Conservation (phyloP, 2,888 invertebrate species). For the Phasia obesa region DNA sequence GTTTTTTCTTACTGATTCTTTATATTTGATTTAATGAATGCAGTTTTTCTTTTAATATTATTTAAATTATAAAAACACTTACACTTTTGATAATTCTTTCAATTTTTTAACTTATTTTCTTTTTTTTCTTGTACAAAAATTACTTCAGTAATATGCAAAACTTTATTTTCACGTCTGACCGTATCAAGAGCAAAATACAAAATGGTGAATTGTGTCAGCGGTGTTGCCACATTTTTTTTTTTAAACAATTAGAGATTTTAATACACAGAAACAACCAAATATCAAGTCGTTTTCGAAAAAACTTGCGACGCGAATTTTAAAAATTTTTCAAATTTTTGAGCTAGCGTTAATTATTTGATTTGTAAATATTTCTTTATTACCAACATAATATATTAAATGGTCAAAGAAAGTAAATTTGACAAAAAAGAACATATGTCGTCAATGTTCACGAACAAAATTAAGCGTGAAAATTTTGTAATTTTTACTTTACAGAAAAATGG, state of each 20-base stretch:
- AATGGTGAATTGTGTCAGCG: slow-evolving; percentile 54
- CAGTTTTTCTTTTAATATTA: not conserved
- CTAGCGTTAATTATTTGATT: no score
- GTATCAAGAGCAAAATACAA: slow-evolving; percentile 67
- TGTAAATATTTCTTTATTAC: no score
- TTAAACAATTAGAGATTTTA: not conserved
- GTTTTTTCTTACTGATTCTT: slow-evolving; percentile 41
- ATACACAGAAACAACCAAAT: no score
- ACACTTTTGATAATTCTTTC: slow-evolving; percentile 43
- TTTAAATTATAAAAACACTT: slow-evolving; percentile 56
- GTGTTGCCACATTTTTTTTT: slow-evolving; percentile 11
- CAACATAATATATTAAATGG: no score
- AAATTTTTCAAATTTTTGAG: no score
- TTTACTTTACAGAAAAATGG: no score
- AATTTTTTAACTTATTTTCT: slow-evolving; percentile 22
- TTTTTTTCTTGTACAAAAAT: slow-evolving; percentile 27
- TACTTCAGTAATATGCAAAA: slow-evolving; percentile 16
- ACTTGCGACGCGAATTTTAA: no score
- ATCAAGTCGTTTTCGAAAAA: no score
- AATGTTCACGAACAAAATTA: no score
- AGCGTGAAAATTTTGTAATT: no score
- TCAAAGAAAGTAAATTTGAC: no score
- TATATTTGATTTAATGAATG: slow-evolving; percentile 18
- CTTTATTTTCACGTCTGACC: slow-evolving; percentile 53
- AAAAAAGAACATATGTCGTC: no score